phyloP scores from a whole-genome alignment of 2,113 vertebrate genomes.

The Mastomys natalensis region DNA sequence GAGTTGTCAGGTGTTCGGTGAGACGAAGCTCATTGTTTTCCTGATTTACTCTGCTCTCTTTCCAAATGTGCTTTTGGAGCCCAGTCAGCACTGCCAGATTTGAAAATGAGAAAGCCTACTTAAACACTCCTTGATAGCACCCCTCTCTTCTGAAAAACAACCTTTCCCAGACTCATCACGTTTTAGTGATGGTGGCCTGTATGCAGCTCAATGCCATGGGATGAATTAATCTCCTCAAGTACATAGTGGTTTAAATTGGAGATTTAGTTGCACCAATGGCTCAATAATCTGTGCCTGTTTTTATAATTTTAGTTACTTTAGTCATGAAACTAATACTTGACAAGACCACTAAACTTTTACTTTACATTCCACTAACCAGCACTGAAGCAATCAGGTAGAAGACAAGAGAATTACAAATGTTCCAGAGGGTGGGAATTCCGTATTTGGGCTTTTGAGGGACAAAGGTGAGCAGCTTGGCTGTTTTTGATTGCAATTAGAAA shows the following conservation, averaged over 20 bases:
- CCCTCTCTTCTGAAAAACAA: slow-evolving; percentile 71
- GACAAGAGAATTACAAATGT: slow-evolving; percentile 27
- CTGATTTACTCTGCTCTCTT: slow-evolving; percentile 81
- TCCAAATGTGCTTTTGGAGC: slow-evolving; percentile 82
- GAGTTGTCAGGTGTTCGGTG: slow-evolving; percentile 85
- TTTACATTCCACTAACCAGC: slow-evolving; percentile 24
- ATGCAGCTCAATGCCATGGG: slow-evolving; percentile 20
- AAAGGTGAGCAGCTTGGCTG: slow-evolving; percentile 8
- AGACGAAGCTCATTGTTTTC: slow-evolving; percentile 86
- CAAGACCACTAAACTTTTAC: slow-evolving; percentile 14
- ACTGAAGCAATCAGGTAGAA: slow-evolving; percentile 45
- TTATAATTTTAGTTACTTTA: slow-evolving; percentile 46
- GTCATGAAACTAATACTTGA: slow-evolving; percentile 55
- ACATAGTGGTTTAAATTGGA: slow-evolving; percentile 38
- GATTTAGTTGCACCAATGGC: slow-evolving; percentile 57
- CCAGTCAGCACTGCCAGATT: slow-evolving; percentile 73
- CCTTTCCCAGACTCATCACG: slow-evolving; percentile 68
- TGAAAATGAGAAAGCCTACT: slow-evolving; percentile 84
- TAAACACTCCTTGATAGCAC: slow-evolving; percentile 67
- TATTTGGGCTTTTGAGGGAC: slow-evolving; percentile 24
- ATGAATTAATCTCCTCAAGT: slow-evolving; percentile 68
- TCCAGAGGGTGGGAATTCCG: neutral
- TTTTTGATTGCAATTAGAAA: slow-evolving; percentile 39
- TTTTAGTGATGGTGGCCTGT: slow-evolving; percentile 18
- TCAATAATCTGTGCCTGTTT: slow-evolving; percentile 51